Base-by-base conservation (phyloP, 2,113 vertebrate species). In the Boleophthalmus pectinirostris region DNA sequence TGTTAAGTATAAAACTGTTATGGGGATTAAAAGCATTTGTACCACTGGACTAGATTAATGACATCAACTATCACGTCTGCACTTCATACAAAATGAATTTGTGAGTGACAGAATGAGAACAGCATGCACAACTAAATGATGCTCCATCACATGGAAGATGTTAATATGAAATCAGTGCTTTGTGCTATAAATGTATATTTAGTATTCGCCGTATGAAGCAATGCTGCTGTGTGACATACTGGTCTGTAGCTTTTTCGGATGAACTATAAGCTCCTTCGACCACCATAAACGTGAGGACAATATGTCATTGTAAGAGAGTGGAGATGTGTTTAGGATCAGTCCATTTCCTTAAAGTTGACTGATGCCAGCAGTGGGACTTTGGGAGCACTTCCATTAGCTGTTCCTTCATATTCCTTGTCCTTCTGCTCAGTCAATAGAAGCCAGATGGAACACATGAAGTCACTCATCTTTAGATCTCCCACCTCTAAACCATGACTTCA, bases 41-140 rank as follows among this genome's bases (percentile, higher is more conserved):
- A 51, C 1, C 47, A 51, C 47, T 20, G 47, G 57, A 60, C 23
- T 9, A 63, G 46, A 74, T 60, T 70, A 25, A 23, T 7, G 60
- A 47, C 65, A 77, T 20, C 16, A 21, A 15, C 81, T 33, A 78
- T 67, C 75, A 71, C 80, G 53, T 74, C 67, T 70, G 69, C 9
- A 80, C 74, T 82, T 82, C 60, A 80, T 53, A 82, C 74, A 78
- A 23, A 60, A 77, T 69, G 67, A 66, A 73, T 61, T 53, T 25
- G 4, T 78, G 74, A 89, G 46, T 85, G 88, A 87, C 82, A 87
- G 87, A 91, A 92, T 85, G 81, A 89, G 91, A 83, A 65, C 90
- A 78, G n/a, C 67, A 66, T 20, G 51, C 51, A 54, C 20, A 54
- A 66, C 49, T 85, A 64, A 87, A 91, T 88, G 43, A 85, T 84